Conservation (phyloP, 1,140 invertebrate species). For the Armadillidium nasatum region DNA sequence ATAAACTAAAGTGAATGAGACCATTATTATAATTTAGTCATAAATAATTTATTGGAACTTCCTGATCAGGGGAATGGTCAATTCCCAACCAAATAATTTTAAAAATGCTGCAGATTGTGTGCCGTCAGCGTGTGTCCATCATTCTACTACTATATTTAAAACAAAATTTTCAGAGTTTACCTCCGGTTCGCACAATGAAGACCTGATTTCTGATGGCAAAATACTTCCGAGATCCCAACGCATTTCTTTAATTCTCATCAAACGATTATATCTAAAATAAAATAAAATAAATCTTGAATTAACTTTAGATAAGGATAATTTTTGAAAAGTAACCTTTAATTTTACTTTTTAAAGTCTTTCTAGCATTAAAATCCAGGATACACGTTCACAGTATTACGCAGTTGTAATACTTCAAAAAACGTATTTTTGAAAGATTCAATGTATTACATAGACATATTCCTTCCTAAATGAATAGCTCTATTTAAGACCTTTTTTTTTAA, state of each 20-base stretch:
- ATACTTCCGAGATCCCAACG: slow-evolving; percentile 91
- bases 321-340: background rate
- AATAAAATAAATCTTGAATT: slow-evolving; percentile 24
- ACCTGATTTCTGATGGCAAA: slow-evolving; percentile 75
- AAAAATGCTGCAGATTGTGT: no score
- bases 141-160: no score
- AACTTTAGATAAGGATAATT: slow-evolving; percentile 11
- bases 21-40: no score
- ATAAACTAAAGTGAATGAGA: no score
- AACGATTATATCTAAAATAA: slow-evolving; percentile 62
- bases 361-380: background rate
- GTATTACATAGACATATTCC: no score
- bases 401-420: background rate
- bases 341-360: background rate
- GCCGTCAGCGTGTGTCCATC: no score
- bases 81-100: no score
- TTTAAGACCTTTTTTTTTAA: no score
- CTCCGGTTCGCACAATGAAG: slow-evolving; percentile 74
- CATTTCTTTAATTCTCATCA: slow-evolving; percentile 71
- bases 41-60: no score
- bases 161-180: slow-evolving; percentile 46
- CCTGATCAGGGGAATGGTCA: no score
- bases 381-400: background rate
- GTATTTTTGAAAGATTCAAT: no score
- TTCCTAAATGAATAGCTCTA: no score